phyloP scores from a whole-genome alignment of 2,113 vertebrate genomes.

The Gavialis gangeticus region DNA sequence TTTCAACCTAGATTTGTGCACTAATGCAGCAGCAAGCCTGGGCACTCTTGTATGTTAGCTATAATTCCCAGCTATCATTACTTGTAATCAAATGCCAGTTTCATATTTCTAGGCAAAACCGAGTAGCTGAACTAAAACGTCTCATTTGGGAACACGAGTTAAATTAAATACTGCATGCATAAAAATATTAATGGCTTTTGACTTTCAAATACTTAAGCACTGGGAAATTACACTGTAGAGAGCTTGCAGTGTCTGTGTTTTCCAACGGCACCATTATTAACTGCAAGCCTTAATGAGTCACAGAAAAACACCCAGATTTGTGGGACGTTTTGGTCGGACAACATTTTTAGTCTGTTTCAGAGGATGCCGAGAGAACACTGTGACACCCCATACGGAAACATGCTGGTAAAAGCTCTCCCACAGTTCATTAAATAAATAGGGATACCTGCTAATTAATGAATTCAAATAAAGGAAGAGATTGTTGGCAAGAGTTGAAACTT shows the following conservation, averaged over 20 bases:
- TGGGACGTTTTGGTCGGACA: neutral
- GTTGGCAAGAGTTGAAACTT: constrained; percentile 18
- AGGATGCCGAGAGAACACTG: neutral
- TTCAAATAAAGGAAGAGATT: constrained; percentile 14
- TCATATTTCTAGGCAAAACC: constrained; percentile 3
- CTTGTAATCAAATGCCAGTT: neutral
- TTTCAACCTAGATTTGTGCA: neutral
- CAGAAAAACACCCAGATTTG: neutral
- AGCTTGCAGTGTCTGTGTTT: neutral
- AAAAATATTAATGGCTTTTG: neutral
- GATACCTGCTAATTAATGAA: constrained; percentile 26
- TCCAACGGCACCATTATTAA: neutral
- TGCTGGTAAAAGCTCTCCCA: neutral
- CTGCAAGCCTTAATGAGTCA: neutral
- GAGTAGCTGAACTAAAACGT: constrained; percentile 29
- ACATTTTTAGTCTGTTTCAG: neutral
- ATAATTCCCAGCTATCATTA: neutral
- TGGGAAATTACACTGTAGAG: neutral
- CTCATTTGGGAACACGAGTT: constrained; percentile 31
- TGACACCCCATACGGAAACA: neutral
- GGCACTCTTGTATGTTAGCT: accelerated
- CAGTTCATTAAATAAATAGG: constrained; percentile 34
- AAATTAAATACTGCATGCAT: neutral
- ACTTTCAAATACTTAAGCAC: constrained; percentile 43
- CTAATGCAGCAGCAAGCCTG: neutral